phyloP scores from a whole-genome alignment of 2,797 vertebrate species.

The Enteromius treurensis region DNA sequence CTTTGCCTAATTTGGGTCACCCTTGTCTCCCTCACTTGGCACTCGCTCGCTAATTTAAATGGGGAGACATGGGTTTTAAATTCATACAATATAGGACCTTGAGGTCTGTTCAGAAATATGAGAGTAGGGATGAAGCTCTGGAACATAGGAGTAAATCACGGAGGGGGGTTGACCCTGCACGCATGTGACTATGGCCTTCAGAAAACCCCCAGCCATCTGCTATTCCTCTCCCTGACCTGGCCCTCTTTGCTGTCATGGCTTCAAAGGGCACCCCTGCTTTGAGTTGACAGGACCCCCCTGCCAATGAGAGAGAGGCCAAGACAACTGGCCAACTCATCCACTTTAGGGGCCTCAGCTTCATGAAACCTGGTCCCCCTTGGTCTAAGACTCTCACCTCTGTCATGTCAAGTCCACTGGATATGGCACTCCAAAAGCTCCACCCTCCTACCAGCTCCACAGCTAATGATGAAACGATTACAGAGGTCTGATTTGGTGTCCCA shows the following conservation, averaged over 20 bases:
- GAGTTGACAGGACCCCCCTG: constrained; percentile 70
- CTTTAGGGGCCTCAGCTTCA: constrained; percentile 18
- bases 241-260: constrained; percentile 67
- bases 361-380: not conserved
- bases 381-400: constrained; percentile 26
- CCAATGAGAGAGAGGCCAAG: constrained; percentile 53
- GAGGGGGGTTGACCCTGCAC: constrained; percentile 56
- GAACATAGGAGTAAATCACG: constrained; percentile 70
- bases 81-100: constrained; percentile 44
- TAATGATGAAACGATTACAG: not conserved
- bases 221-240: constrained; percentile 69
- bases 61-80: constrained; percentile 37
- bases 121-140: constrained; percentile 64
- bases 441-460: not conserved
- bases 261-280: constrained; percentile 66
- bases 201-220: constrained; percentile 60
- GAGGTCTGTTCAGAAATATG: constrained; percentile 63
- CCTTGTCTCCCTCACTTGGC: not conserved
- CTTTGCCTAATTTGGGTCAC: constrained; percentile 38
- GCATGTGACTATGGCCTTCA: constrained; percentile 65
- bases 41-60: not conserved
- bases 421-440: constrained; percentile 4
- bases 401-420: constrained; percentile 36
- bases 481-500: not conserved
- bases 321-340: constrained; percentile 44